Base-by-base conservation (phyloP, 2,113 vertebrate genomes). In the Erpornis zantholeuca region DNA sequence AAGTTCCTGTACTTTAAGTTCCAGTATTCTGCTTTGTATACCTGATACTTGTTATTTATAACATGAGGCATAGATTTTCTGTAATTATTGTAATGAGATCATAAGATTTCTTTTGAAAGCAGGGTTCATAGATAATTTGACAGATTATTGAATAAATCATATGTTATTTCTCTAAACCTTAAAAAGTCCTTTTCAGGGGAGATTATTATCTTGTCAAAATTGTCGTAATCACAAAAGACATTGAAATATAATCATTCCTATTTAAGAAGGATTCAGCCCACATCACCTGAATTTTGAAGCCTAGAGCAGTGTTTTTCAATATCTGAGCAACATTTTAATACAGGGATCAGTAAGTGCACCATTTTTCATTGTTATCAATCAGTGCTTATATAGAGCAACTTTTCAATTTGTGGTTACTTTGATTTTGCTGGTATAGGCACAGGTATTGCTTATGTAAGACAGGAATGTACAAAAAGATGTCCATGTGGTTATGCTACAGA, bases 71-170 rank as follows among this genome's bases (percentile, higher is more conserved):
- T 19, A 84, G 82, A 81, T 90, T 91, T 80, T 61, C 69, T 92
- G 52, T 76, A 70, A 92, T 96, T 94, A 83, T 45, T 92, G 78
- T 94, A 86, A 85, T 88, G 60, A 90, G 76, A 92, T 88, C 65
- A 72, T 92, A 25, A 8, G 8, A 85, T 85, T 86, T 69, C 80
- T 85, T 92, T 66, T 81, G 68, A 86, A 91, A 88, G 68, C 68
- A 80, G 49, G 12, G 54, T 86, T 93, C 88, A 82, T 49, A 93
- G 81, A 36, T 92, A 88, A 90, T 88, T 81, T 83, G 94, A 95
- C 77, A 80, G 71, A 70, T 94, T 93, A 88, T 93, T 94, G 92
- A 90, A 86, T 90, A 88, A 92, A 86, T 79, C 44, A 53, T 86
- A 36, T 60, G 11, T 63, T 85, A 65, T 88, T 94, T 90, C 76